Percentiles rank a stretch among this genome's conserved stretches.
These are phyloP conservation scores for Salmo trutta DNA, from an alignment of 2,797 vertebrate species.

Conservation along the genomic window DNA sequence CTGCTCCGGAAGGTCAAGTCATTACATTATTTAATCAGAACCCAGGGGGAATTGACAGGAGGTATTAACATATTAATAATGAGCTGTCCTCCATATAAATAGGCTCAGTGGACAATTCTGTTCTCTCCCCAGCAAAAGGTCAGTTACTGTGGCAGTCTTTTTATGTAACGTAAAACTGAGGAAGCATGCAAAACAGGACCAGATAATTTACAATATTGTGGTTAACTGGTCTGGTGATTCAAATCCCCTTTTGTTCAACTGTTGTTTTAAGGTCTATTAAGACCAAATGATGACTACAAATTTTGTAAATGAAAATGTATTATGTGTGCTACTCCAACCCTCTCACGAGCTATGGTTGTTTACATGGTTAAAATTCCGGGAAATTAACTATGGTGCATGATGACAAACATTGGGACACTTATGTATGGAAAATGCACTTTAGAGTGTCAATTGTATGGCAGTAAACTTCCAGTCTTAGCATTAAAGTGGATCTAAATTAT, in stretches of 20 bases:
- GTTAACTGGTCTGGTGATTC: not conserved
- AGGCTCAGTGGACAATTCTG: constrained; percentile 54
- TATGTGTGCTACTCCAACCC: constrained; percentile 23
- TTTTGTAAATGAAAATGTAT: constrained; percentile 36
- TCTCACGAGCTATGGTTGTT: constrained; percentile 12
- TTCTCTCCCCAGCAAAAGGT: constrained; percentile 70
- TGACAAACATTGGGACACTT: constrained; percentile 15
- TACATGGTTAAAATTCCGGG: constrained; percentile 40
- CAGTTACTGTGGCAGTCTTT: constrained; percentile 55
- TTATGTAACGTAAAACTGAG: constrained; percentile 50
- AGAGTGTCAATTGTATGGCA: not conserved
- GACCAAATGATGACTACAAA: not conserved
- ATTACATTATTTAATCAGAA: constrained; percentile 56
- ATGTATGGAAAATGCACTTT: constrained; percentile 11
- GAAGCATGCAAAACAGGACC: constrained; percentile 48
- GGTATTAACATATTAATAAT: constrained; percentile 74
- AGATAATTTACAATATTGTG: constrained; percentile 5
- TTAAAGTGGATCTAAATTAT: constrained; percentile 14
- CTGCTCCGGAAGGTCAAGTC: constrained; percentile 62
- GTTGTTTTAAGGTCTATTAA: not conserved
- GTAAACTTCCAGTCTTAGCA: constrained; percentile 1
- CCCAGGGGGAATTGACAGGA: constrained; percentile 46
- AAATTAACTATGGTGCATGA: constrained; percentile 16
- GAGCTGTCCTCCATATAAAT: constrained; percentile 66
- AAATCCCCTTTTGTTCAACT: not conserved